Conservation (phyloP, 1,140 invertebrate species). For the Orchestia grillus region DNA sequence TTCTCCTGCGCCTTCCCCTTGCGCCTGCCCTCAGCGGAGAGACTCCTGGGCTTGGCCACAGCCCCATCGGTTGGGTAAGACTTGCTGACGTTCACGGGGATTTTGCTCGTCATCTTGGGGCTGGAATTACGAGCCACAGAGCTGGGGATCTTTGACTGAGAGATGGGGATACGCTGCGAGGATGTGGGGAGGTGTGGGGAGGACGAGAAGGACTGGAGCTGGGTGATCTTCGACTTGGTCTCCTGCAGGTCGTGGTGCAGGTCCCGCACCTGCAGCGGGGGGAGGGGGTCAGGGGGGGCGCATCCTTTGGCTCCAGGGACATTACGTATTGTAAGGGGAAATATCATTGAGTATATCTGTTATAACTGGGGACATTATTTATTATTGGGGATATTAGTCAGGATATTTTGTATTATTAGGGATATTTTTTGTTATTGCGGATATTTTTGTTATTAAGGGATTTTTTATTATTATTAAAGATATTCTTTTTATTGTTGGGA, state of each 20-base stretch:
- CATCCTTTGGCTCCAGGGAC: too few relatives aligned
- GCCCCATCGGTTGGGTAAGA: constrained; percentile 1
- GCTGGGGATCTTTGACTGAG: constrained; percentile 1
- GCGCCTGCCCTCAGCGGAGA: constrained; percentile 11
- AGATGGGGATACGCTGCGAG: constrained; percentile 16
- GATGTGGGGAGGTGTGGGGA: neutral
- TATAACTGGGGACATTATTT: neutral
- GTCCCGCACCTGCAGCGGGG: neutral
- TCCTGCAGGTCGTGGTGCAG: neutral
- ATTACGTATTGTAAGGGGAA: too few relatives aligned
- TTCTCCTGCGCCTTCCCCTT: neutral
- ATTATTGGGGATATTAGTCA: too few relatives aligned
- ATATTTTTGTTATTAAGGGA: too few relatives aligned
- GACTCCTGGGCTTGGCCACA: neutral
- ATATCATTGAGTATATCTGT: neutral
- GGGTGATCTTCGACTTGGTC: constrained; percentile 2
- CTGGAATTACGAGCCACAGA: constrained; percentile 4
- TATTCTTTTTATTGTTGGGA: too few relatives aligned
- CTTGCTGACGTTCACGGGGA: constrained; percentile 7
- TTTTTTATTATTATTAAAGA: too few relatives aligned
- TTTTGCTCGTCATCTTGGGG: neutral
- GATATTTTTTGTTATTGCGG: neutral
- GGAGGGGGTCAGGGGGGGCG: too few relatives aligned
- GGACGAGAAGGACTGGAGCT: neutral
- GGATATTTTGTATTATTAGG: too few relatives aligned